phyloP scores from a whole-genome alignment of 2,797 vertebrate species.

The Remorina albescens region DNA sequence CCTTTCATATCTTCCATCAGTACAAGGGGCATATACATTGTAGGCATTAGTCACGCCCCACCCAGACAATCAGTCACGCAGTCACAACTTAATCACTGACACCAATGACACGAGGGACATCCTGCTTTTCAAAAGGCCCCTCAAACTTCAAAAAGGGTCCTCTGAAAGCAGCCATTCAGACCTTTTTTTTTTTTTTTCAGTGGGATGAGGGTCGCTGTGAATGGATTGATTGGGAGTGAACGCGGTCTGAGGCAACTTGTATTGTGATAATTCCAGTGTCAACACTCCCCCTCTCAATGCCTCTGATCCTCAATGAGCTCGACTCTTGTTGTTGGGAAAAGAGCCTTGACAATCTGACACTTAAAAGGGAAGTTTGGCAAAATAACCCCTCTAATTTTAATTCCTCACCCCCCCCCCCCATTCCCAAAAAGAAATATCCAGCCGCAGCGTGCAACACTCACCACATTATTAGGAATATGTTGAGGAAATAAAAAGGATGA shows the following conservation, averaged over 20 bases:
- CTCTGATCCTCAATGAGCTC: slow-evolving; percentile 33
- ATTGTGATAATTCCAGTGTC: slow-evolving; percentile 72
- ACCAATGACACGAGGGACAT: slow-evolving; percentile 63
- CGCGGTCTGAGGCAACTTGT: slow-evolving; percentile 52
- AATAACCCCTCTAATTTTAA: slow-evolving; percentile 66
- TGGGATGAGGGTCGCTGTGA: slow-evolving; percentile 46
- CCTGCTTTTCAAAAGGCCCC: slow-evolving; percentile 59
- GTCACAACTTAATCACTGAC: slow-evolving; percentile 73
- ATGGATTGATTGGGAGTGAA: slow-evolving; percentile 58
- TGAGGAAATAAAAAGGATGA: slow-evolving; percentile 71
- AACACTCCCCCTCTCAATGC: slow-evolving; percentile 43
- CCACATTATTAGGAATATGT: slow-evolving; percentile 70
- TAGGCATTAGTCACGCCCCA: slow-evolving; percentile 53
- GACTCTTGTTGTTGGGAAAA: slow-evolving; percentile 44
- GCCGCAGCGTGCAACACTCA: slow-evolving; percentile 62
- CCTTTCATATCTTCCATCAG: slow-evolving; percentile 50
- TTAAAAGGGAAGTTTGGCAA: slow-evolving; percentile 63
- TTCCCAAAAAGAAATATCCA: slow-evolving; percentile 28
- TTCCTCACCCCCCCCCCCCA: slow-evolving; percentile 22
- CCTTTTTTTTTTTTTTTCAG: slow-evolving; percentile 30
- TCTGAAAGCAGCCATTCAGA: slow-evolving; percentile 77
- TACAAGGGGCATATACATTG: slow-evolving; percentile 71
- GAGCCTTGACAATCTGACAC: slow-evolving; percentile 56
- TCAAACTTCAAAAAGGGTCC: slow-evolving; percentile 67
- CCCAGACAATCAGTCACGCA: slow-evolving; percentile 33